A percentile compares a stretch with the other conserved stretches of the same genome.
phyloP scores from a whole-genome alignment of 1,140 invertebrate genomes.

The Yoshiicerus persimilis region DNA sequence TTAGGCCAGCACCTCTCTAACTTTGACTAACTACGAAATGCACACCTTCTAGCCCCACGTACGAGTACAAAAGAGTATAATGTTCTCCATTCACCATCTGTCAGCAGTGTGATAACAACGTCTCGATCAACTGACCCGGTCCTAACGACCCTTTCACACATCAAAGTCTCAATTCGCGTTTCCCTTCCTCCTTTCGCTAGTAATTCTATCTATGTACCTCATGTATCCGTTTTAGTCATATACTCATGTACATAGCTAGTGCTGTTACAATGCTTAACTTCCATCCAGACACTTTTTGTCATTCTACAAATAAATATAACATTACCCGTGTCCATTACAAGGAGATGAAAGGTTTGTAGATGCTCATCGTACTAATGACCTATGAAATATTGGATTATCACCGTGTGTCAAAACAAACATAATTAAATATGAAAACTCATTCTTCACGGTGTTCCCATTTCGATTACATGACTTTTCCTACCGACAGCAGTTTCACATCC shows the following conservation, averaged over 20 bases:
- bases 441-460: neutral
- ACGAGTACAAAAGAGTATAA: neutral
- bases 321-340: neutral
- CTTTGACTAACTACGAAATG: neutral
- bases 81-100: constrained; percentile 42
- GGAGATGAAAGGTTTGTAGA: neutral
- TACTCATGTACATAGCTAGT: neutral
- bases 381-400: constrained; percentile 46
- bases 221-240: too few relatives aligned
- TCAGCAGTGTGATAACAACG: constrained; percentile 34
- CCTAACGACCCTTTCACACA: neutral
- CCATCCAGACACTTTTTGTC: neutral
- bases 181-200: neutral
- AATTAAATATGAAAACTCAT: constrained; percentile 42
- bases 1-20: neutral
- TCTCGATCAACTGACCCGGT: constrained; percentile 8
- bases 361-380: constrained; percentile 30
- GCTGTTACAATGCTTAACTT: too few relatives aligned
- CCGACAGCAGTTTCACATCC: neutral
- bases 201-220: neutral
- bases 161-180: neutral
- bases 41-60: neutral
- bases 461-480: neutral
- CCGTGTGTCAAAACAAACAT: constrained; percentile 41
- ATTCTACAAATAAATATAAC: neutral